These are phyloP conservation scores for Cordylochernes scorpioides DNA, from an alignment of 2,888 invertebrate genomes.

Conservation along the genomic window DNA sequence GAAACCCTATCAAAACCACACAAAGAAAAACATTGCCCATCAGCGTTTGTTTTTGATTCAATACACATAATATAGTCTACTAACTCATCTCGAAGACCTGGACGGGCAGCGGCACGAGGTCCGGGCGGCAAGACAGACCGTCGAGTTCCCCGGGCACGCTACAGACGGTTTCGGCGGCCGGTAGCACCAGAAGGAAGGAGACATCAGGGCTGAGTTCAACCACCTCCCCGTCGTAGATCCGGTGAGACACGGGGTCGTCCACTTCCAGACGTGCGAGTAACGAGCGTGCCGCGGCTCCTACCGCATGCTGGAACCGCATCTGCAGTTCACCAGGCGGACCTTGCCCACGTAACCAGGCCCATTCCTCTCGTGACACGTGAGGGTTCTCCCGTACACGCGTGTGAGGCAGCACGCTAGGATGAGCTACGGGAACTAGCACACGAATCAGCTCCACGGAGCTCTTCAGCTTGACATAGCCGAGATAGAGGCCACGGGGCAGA, in stretches of 20 bases:
- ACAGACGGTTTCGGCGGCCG: slow-evolving; percentile 72
- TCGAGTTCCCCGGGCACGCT: slow-evolving; percentile 41
- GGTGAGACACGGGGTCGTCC: slow-evolving; percentile 1
- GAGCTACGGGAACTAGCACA: slow-evolving; percentile 66
- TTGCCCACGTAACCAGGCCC: slow-evolving; percentile 46
- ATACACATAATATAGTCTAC: slow-evolving; percentile 13
- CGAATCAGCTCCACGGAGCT: slow-evolving; percentile 81
- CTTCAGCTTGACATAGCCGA: slow-evolving; percentile 85
- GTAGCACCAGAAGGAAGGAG: slow-evolving; percentile 68
- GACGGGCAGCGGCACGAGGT: slow-evolving; percentile 63
- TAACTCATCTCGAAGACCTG: slow-evolving; percentile 37
- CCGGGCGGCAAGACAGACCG: slow-evolving; percentile 51
- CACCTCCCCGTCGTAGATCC: slow-evolving; percentile 67
- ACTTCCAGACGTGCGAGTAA: slow-evolving; percentile 19
- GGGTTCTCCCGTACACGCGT: slow-evolving; percentile 77
- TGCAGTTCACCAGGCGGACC: slow-evolving; percentile 19
- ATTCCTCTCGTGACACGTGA: slow-evolving; percentile 87
- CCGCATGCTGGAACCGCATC: slow-evolving; percentile 21
- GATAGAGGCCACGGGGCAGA: slow-evolving; percentile 59
- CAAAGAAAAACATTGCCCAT: too few relatives aligned
- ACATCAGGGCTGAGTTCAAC: slow-evolving; percentile 72
- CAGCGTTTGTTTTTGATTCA: too few relatives aligned
- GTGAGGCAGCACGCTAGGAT: slow-evolving; percentile 82
- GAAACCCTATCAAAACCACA: too few relatives aligned
- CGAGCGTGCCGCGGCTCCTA: slow-evolving; percentile 19